phyloP scores from a whole-genome alignment of 2,888 invertebrate species.

The Cheilosia soror region DNA sequence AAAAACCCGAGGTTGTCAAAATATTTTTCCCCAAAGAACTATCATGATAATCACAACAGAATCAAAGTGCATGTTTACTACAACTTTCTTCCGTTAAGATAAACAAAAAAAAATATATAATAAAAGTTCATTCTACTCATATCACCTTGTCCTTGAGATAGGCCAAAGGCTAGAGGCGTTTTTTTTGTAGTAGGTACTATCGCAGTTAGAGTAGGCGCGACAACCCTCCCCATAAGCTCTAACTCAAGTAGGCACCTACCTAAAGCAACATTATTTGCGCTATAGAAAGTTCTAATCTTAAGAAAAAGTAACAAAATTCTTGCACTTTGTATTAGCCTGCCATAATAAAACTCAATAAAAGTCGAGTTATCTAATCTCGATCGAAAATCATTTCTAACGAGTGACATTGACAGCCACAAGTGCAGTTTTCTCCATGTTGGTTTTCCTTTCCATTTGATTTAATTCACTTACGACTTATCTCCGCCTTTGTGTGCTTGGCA shows the following conservation, averaged over 20 bases:
- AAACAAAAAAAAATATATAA: not conserved
- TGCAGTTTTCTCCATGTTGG: conserved; percentile 7
- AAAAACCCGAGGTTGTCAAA: not conserved
- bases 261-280: conserved; percentile 19
- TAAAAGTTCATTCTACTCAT: conserved; percentile 27
- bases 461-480: conserved; percentile 5
- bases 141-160: conserved; percentile 36
- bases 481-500: not conserved
- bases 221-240: conserved; percentile 14
- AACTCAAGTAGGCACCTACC: not conserved
- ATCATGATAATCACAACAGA: not conserved
- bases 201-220: not conserved
- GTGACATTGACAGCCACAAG: conserved; percentile 23
- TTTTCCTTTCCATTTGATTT: not conserved
- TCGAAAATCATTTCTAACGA: conserved; percentile 8
- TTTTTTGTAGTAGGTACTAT: not conserved
- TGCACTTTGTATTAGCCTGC: conserved; percentile 45
- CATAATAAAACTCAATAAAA: conserved; percentile 22
- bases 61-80: not conserved
- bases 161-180: not conserved
- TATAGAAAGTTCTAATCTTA: not conserved
- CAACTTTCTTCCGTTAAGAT: conserved; percentile 18
- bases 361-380: conserved; percentile 30
- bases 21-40: too few relatives aligned
- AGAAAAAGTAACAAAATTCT: conserved; percentile 15